phyloP scores from a whole-genome alignment of 2,797 vertebrate species.

The Channallabes apus region DNA sequence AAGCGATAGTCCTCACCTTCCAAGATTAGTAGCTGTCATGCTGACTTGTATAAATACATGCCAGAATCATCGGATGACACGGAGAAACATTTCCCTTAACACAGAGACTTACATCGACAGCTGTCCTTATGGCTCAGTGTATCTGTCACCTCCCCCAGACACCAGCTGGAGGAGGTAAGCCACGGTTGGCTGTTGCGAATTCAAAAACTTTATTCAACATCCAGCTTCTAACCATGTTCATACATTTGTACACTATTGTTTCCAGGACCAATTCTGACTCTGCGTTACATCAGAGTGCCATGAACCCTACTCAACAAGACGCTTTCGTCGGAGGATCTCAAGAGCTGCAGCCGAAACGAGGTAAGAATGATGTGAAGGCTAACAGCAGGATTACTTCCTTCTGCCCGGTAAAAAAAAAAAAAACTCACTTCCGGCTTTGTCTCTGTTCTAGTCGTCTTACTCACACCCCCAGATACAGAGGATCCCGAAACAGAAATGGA shows the following conservation, averaged over 20 bases:
- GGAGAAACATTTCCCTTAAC: constrained; percentile 77
- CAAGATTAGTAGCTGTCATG: constrained; percentile 9
- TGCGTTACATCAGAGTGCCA: constrained; percentile 95
- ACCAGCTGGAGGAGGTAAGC: constrained; percentile 98
- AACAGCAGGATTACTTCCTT: neutral
- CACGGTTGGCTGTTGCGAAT: constrained; percentile 21
- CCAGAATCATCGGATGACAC: neutral
- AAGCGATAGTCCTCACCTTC: constrained; percentile 3
- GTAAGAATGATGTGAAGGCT: constrained; percentile 65
- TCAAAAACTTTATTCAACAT: constrained; percentile 31
- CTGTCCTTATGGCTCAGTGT: constrained; percentile 95
- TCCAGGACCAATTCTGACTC: constrained; percentile 97
- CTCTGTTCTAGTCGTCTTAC: constrained; percentile 80
- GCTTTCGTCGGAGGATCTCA: constrained; percentile 87
- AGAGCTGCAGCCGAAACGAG: constrained; percentile 93
- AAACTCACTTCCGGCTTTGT: neutral
- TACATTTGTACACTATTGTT: neutral
- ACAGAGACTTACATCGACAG: constrained; percentile 85
- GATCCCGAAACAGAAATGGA: constrained; percentile 82
- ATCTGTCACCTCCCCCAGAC: constrained; percentile 95
- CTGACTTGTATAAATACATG: constrained; percentile 10
- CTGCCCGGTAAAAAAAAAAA: neutral
- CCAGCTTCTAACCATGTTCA: neutral
- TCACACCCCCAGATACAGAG: constrained; percentile 92
- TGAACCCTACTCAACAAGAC: constrained; percentile 88